Conservation (phyloP, 2,888 invertebrate genomes). For the Scelioninae gen. 1 region DNA sequence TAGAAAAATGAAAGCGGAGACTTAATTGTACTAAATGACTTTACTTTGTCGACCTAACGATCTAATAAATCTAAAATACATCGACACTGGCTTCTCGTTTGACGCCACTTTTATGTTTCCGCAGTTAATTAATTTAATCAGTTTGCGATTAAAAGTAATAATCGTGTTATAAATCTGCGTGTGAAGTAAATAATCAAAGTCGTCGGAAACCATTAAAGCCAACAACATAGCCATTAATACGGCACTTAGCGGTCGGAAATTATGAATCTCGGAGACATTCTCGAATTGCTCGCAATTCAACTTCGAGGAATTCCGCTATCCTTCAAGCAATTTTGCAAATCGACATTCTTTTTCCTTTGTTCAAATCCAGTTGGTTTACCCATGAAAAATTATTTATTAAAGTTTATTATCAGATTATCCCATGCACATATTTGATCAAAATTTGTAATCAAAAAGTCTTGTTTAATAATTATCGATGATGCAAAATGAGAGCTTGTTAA, state of each 20-base stretch:
- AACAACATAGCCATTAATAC: constrained; percentile 33
- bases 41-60: neutral
- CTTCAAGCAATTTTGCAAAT: constrained; percentile 23
- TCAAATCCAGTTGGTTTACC: too few relatives aligned
- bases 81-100: neutral
- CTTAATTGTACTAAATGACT: too few relatives aligned
- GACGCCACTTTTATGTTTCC: neutral
- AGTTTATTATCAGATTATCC: too few relatives aligned
- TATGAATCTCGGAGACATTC: constrained; percentile 45
- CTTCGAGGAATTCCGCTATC: constrained; percentile 26
- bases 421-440: too few relatives aligned
- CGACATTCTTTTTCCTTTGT: too few relatives aligned
- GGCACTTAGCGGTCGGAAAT: constrained; percentile 50
- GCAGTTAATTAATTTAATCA: neutral
- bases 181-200: constrained; percentile 29
- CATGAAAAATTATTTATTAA: too few relatives aligned
- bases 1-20: too few relatives aligned
- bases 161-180: constrained; percentile 7
- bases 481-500: too few relatives aligned
- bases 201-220: constrained; percentile 44
- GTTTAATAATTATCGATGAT: too few relatives aligned
- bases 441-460: too few relatives aligned
- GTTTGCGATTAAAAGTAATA: constrained; percentile 13
- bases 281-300: constrained; percentile 23
- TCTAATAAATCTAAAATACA: neutral